These are phyloP conservation scores for Heliconius hewitsoni DNA, from an alignment of 1,140 invertebrate genomes.

Conservation along the genomic window DNA sequence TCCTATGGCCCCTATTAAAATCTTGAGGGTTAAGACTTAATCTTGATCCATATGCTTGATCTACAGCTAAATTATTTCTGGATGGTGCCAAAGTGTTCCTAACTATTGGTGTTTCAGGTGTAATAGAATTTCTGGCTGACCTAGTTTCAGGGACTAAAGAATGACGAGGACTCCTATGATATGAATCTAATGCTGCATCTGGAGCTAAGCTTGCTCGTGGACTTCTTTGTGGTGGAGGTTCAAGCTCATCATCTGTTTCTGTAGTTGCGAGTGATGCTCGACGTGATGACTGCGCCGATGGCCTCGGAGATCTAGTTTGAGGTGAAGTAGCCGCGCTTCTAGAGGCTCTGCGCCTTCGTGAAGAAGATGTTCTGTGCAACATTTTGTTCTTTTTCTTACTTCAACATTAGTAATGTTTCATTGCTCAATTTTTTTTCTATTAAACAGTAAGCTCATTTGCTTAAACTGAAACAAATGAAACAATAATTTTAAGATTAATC, in stretches of 20 bases:
- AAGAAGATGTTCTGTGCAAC: slow-evolving; percentile 85
- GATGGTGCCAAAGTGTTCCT: slow-evolving; percentile 81
- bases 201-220: slow-evolving; percentile 84
- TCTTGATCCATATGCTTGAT: slow-evolving; percentile 77
- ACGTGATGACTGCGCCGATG: slow-evolving; percentile 73
- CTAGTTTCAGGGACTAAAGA: slow-evolving; percentile 83
- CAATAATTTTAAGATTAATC: background rate
- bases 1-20: slow-evolving; percentile 84
- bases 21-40: slow-evolving; percentile 82
- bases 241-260: slow-evolving; percentile 74
- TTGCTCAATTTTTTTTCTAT: background rate
- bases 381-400: slow-evolving; percentile 61
- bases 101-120: slow-evolving; percentile 79
- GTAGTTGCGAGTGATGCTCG: slow-evolving; percentile 70
- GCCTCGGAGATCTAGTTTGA: slow-evolving; percentile 77
- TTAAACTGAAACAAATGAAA: slow-evolving; percentile 38
- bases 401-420: background rate
- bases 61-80: slow-evolving; percentile 84
- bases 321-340: slow-evolving; percentile 85
- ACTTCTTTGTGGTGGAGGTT: slow-evolving; percentile 81
- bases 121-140: slow-evolving; percentile 83
- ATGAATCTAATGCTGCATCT: slow-evolving; percentile 82
- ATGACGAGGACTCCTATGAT: slow-evolving; percentile 83
- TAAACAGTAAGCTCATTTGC: background rate
- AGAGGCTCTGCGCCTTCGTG: slow-evolving; percentile 84